A percentile compares a stretch with the other conserved stretches of the same genome.
Evolutionary conservation across 2,113 vertebrate species (phyloP).

Genomic region (Thomomys bottae): DNA sequence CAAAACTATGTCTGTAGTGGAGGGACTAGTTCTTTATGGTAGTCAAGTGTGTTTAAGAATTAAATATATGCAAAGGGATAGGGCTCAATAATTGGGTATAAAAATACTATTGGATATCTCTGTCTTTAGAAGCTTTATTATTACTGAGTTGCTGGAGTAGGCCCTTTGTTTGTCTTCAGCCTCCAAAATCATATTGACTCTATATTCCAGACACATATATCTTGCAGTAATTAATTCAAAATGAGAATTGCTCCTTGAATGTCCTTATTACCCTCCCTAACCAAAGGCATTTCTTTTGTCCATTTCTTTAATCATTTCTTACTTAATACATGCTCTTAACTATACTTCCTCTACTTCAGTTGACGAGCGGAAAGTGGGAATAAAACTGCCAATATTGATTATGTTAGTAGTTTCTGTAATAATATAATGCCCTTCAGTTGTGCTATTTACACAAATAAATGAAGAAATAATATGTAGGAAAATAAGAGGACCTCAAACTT

Average conservation of each 20-base stretch:
- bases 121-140: neutral
- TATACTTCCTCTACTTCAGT: neutral
- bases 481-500: neutral
- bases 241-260: neutral
- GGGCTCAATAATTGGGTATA: neutral
- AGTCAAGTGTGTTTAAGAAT: neutral
- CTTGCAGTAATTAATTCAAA: neutral
- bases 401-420: neutral
- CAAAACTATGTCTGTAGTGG: neutral
- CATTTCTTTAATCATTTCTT: neutral
- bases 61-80: neutral
- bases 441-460: neutral
- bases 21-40: neutral
- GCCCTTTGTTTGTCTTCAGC: neutral
- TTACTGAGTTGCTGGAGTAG: fast-evolving
- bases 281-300: neutral
- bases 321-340: neutral
- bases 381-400: neutral
- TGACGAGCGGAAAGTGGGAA: neutral
- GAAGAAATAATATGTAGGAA: neutral
- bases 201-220: neutral
- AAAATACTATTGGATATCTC: neutral
- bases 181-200: neutral
- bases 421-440: neutral
- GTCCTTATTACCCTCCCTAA: no score